Evolutionary conservation across 2,888 invertebrate species (phyloP), one percentile per base, ranked within the genome.

Genomic region (Lithophane socia): DNA sequence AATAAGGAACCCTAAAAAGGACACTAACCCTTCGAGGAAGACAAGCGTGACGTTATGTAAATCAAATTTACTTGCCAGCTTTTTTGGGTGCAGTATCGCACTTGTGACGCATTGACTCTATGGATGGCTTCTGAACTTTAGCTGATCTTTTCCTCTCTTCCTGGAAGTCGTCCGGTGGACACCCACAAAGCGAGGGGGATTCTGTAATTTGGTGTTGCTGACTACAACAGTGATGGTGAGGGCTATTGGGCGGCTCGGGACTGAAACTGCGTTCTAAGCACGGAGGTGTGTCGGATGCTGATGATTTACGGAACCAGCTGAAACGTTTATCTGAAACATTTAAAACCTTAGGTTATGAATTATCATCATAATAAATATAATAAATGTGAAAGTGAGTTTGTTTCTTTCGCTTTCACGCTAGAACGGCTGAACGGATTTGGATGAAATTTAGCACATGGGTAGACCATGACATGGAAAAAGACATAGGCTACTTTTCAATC

Each of bases 261-360:
- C 56, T 58, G 21, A 3, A 10, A 16, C 75, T 16, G 56, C 16
- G 4, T 3, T 65, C 49, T 0, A 12, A 16, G 16, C 21, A 49
- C 18, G 21, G 24, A 49, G 21, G 5, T 64, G 1, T 64, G 47
- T n/a, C 4, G 16, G 42, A 9, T 16, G 7, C 21, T 37, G 37
- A 21, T 64, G 8, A 0, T 1, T n/a, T n/a, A 42, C 21, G 66
- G 12, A n/a, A 67, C 37, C 71, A n/a, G 49, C 67, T 67, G 4
- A 24, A n/a, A 18, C n/a, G n/a, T 13, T 18, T 66, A 67, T 37
- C 71, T 72, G 71, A 37, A 67, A 72, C 18, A 24, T 66, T 65
- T 29, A 29, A 29, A 29, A 29, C 29, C 29, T 29, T 29, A 29
- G 29, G 29, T 29, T 1, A 29, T 29, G 29, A 29, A 29, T 29